These are phyloP conservation scores for Phorcus lineatus DNA, from an alignment of 2,888 invertebrate genomes.

Conservation along the genomic window DNA sequence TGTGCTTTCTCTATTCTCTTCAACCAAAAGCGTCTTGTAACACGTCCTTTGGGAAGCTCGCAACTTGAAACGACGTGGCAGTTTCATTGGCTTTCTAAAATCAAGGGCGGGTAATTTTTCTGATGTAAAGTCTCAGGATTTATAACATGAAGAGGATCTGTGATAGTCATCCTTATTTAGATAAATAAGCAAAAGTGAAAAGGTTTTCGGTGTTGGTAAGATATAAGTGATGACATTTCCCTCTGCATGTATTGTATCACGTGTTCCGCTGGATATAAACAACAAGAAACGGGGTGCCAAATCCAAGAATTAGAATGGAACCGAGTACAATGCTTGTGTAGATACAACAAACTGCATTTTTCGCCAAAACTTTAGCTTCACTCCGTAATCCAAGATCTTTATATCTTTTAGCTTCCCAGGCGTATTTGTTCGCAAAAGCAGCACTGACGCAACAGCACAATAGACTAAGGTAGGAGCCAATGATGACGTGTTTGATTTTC, in stretches of 20 bases:
- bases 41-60: no score
- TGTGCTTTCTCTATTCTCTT: no score
- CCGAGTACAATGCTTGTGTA: slow-evolving; percentile 29
- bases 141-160: no score
- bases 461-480: slow-evolving; percentile 30
- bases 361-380: slow-evolving; percentile 22
- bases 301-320: background rate
- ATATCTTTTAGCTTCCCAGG: slow-evolving; percentile 24
- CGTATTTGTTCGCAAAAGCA: slow-evolving; percentile 30
- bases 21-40: no score
- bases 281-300: background rate
- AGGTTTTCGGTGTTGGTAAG: no score
- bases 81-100: no score
- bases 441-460: slow-evolving; percentile 24
- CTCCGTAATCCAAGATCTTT: slow-evolving; percentile 32
- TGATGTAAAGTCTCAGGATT: no score
- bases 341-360: slow-evolving; percentile 26
- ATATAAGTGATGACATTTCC: no score
- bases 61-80: no score
- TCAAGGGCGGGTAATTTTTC: no score
- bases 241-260: background rate
- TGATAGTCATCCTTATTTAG: no score
- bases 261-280: background rate
- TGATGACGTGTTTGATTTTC: slow-evolving; percentile 29
- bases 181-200: no score